Percentiles rank a stretch among this genome's conserved stretches.
Conservation (phyloP, 2,888 invertebrate species). For the Ditula angustiorana region DNA sequence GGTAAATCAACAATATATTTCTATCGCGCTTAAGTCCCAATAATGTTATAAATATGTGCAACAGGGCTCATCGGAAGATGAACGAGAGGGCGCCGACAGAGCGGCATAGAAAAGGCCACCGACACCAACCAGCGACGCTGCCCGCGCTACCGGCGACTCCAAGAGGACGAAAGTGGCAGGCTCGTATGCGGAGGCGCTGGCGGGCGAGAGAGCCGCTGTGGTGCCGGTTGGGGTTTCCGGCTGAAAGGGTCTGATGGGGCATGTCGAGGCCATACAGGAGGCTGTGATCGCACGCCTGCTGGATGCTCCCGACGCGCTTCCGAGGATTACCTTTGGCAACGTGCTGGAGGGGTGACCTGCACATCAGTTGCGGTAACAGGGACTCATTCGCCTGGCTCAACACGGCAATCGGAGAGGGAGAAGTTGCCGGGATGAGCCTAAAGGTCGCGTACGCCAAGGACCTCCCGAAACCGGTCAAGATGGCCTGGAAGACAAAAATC, state of each 20-base stretch:
- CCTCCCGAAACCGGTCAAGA: conserved; percentile 21
- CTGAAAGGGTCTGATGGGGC: background rate
- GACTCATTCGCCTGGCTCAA: conserved; percentile 1
- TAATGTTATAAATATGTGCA: no score
- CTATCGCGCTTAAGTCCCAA: no score
- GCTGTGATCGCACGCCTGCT: background rate
- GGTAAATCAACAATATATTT: no score
- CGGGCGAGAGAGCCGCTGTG: background rate
- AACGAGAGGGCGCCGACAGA: no score
- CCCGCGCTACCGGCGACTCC: background rate
- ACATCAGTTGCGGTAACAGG: background rate
- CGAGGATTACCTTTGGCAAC: background rate
- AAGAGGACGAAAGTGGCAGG: background rate
- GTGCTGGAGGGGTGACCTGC: background rate
- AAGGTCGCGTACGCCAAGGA: conserved; percentile 5
- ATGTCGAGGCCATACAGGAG: background rate
- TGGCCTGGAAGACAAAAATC: conserved; percentile 12
- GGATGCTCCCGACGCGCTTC: background rate
- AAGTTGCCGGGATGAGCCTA: background rate
- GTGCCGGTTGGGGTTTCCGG: background rate
- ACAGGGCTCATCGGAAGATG: no score
- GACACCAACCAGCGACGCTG: no score
- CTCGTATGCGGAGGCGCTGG: background rate
- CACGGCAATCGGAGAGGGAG: background rate
- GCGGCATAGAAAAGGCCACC: background rate